These are phyloP conservation scores for Tetanocera ferruginea DNA, from an alignment of 2,888 invertebrate species.

Conservation along the genomic window DNA sequence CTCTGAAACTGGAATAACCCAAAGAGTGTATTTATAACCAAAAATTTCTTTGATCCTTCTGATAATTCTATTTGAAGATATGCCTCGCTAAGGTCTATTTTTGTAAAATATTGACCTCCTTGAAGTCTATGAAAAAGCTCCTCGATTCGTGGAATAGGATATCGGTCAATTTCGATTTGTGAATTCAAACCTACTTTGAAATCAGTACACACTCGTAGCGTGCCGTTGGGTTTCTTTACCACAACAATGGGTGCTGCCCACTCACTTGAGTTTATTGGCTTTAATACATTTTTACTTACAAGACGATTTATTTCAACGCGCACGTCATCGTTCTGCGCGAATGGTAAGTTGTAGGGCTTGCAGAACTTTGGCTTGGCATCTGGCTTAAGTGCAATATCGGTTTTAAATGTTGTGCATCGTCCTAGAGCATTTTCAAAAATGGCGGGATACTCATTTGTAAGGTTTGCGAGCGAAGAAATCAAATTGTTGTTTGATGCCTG, in stretches of 20 bases:
- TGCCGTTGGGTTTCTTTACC: neutral
- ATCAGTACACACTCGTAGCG: neutral
- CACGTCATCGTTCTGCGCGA: neutral
- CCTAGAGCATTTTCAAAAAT: slow-evolving; percentile 8
- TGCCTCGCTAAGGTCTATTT: neutral
- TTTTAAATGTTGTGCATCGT: neutral
- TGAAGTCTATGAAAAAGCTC: neutral
- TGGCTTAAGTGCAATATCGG: neutral
- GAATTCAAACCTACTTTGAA: neutral
- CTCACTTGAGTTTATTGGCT: neutral
- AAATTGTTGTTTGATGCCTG: no score
- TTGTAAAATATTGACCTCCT: neutral
- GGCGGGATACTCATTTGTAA: no score
- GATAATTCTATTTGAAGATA: neutral
- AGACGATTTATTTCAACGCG: neutral
- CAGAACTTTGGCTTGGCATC: neutral
- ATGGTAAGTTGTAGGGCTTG: neutral
- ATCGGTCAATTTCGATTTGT: neutral
- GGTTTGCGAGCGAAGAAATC: no score
- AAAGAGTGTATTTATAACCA: neutral
- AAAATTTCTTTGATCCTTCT: neutral
- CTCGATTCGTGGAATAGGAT: no score
- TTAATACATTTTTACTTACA: neutral
- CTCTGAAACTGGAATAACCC: slow-evolving; percentile 32
- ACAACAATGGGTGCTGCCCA: neutral